These are phyloP conservation scores for Chondrosia reniformis DNA, from an alignment of 37 sponge, comb jelly and placozoan species.

Conservation along the genomic window DNA sequence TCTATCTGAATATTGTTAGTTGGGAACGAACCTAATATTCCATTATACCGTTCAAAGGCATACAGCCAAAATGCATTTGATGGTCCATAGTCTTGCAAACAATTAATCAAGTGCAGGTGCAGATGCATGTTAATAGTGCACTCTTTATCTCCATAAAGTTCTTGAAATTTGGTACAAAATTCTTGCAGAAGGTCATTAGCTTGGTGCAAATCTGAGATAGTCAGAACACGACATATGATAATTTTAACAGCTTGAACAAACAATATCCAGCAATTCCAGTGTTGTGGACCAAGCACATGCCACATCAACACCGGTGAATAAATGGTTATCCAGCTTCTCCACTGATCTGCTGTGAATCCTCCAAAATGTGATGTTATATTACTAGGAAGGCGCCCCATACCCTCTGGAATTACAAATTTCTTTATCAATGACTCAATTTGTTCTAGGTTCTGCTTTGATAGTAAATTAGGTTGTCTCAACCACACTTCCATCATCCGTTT, in stretches of 20 bases:
- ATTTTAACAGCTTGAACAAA: constrained; percentile 54
- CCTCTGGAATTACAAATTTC: constrained; percentile 24
- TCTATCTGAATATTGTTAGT: neutral
- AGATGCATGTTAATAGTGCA: constrained; percentile 61
- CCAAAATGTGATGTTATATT: constrained; percentile 41
- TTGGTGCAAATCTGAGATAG: constrained; percentile 13
- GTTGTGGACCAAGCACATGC: constrained; percentile 26
- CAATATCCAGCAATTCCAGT: constrained; percentile 46
- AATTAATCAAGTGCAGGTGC: constrained; percentile 42
- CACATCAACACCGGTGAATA: constrained; percentile 51
- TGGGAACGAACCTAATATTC: constrained; percentile 6
- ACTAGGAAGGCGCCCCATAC: constrained; percentile 40
- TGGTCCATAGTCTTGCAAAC: constrained; percentile 29
- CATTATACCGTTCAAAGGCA: constrained; percentile 15
- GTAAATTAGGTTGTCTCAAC: constrained; percentile 25
- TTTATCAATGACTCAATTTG: constrained; percentile 21
- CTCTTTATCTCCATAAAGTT: constrained; percentile 34
- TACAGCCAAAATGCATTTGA: constrained; percentile 20
- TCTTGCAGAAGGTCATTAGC: constrained; percentile 32
- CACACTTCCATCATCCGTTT: constrained; percentile 45
- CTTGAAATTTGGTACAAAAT: constrained; percentile 30
- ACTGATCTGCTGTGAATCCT: constrained; percentile 65
- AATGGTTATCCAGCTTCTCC: constrained; percentile 53
- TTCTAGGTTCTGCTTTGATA: constrained; percentile 3
- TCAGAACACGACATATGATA: constrained; percentile 16